Evolutionary conservation across 2,113 vertebrate genomes (phyloP).

Genomic region (Cygnus atratus): DNA sequence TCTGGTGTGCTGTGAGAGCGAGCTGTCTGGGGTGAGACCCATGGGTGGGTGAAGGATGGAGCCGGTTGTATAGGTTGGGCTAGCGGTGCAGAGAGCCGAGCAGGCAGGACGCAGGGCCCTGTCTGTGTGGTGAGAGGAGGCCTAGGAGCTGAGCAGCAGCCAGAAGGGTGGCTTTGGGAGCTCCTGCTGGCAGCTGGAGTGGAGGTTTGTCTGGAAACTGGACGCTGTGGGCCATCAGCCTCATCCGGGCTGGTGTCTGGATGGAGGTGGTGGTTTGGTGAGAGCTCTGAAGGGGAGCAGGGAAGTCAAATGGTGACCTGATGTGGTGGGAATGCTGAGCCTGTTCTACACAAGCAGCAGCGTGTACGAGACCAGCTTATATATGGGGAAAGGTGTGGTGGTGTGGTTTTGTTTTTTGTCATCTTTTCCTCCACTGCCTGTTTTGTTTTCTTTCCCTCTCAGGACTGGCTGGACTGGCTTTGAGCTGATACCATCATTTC

Average conservation of each 20-base stretch:
- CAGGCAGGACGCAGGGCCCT: fast-evolving
- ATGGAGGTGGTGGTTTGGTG: not conserved
- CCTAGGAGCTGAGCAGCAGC: not conserved
- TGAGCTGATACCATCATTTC: not conserved
- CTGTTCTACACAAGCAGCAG: not conserved
- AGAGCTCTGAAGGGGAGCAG: not conserved
- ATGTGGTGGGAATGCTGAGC: not conserved
- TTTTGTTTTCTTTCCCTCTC: slow-evolving; percentile 8
- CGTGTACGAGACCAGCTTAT: not conserved
- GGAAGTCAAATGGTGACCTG: not conserved
- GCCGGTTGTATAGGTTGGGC: not conserved
- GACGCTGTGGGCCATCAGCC: not conserved
- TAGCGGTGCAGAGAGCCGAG: not conserved
- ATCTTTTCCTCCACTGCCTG: not conserved
- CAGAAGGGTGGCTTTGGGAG: not conserved
- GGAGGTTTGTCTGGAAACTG: fast-evolving
- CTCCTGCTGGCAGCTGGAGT: not conserved
- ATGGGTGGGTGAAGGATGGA: not conserved
- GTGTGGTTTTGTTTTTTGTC: not conserved
- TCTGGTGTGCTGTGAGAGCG: not conserved
- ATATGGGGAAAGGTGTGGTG: not conserved
- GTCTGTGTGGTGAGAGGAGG: not conserved
- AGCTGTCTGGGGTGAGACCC: not conserved
- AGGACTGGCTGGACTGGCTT: slow-evolving; percentile 41
- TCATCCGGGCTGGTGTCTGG: not conserved